Conservation (phyloP, 2,797 vertebrate species). For the Pangasius sanitwongsei region DNA sequence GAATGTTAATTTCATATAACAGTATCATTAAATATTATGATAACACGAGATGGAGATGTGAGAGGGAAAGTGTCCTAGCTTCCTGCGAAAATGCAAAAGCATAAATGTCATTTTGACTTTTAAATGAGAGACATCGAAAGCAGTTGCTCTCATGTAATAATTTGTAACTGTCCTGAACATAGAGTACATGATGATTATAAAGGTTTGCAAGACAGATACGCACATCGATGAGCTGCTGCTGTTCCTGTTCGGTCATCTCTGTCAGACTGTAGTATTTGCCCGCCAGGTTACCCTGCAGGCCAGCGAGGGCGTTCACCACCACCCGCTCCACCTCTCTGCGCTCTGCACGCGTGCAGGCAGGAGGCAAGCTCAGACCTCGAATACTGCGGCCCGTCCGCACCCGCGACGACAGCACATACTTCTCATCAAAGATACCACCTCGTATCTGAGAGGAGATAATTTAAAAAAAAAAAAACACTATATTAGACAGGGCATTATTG, state of each 20-base stretch:
- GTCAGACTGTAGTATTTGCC: slow-evolving; percentile 91
- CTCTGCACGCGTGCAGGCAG: slow-evolving; percentile 91
- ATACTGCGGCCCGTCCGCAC: slow-evolving; percentile 97
- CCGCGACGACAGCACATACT: slow-evolving; percentile 92
- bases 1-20: background rate
- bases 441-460: slow-evolving; percentile 75
- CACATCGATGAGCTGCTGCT: slow-evolving; percentile 96
- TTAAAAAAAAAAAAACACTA: background rate
- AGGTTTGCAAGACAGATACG: slow-evolving; percentile 60
- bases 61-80: background rate
- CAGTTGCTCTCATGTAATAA: background rate
- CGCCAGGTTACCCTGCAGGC: slow-evolving; percentile 82
- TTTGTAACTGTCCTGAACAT: background rate
- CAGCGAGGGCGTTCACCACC: slow-evolving; percentile 82
- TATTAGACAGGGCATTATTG: background rate
- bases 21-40: background rate
- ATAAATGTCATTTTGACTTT: background rate
- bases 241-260: slow-evolving; percentile 89
- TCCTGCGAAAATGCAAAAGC: background rate
- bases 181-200: background rate
- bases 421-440: slow-evolving; percentile 88
- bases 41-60: background rate
- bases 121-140: background rate
- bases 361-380: slow-evolving; percentile 90
- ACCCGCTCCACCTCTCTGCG: slow-evolving; percentile 93